Base-by-base conservation (phyloP, 2,888 invertebrate species). In the Drosophila quinaria region DNA sequence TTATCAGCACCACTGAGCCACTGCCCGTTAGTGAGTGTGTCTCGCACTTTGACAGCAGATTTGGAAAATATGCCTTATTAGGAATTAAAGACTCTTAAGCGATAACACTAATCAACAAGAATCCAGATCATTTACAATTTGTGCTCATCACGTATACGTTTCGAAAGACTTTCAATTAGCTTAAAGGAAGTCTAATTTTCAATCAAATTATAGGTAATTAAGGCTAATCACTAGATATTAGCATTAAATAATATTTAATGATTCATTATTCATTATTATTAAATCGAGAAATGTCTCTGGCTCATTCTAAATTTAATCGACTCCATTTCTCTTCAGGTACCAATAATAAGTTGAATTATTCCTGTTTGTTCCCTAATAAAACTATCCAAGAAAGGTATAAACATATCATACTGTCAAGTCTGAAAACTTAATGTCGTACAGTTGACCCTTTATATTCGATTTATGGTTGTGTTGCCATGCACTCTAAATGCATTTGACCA, bases 1-100 rank as follows among this genome's bases (percentile, higher is more conserved):
- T 71, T 79, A 85, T 83, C 87, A 83, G 69, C 58, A 37, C 31
- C 41, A 10, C 35, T 37, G 46, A 46, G 56, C 51, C 41, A 51
- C 37, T 49, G 58, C 25, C 58, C 42, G 39, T 42, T 44, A 35
- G 51, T 37, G 41, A 46, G 33, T 52, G 31, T n/a, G 29, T 42
- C 54, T 41, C 41, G 49, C 29, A 61, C 50, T 55, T 41, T 17
- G 35, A 46, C 49, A 31, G 37, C 56, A 50, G 50, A 59, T 29
- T 31, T 33, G 10, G 2, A 19, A 39, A 64, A 19, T 44, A 37
- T 52, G 8, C 25, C 15, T 11, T 10, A 47, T 19, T 65, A 49
- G 29, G 15, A 31, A 13, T 41, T 33, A 17, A 31, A 44, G 37
- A 42, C 10, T 44, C 42, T 35, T 37, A 35, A 35, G 10, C 17